Base-by-base conservation (phyloP, 2,797 vertebrate genomes). In the Melanotaenia nigrans region DNA sequence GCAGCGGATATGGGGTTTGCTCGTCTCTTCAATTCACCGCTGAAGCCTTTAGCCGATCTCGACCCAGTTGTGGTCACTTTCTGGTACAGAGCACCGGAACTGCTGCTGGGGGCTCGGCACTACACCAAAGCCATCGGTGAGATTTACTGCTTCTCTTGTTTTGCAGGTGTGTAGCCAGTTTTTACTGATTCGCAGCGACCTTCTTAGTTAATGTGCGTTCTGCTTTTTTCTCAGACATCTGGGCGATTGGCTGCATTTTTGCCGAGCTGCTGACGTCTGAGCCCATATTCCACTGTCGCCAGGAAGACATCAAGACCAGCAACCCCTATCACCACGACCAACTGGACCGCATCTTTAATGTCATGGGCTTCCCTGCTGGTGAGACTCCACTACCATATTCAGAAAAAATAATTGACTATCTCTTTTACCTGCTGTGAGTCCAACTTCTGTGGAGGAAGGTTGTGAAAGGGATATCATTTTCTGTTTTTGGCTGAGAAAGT, bases 121-220 rank as follows among this genome's bases (percentile, higher is more conserved):
- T 99, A 99, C 96, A 99, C 98, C 96, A 99, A 99, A 98, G 98
- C 98, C 95, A 99, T 99, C 84, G 98, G 98, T 99, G 87, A 96
- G 96, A 62, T n/a, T 5, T 36, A 5, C 4, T 58, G 4, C 22
- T 14, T 13, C 36, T n/a, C 9, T 25, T 18, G 4, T 1, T 68
- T 9, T 74, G 10, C 40, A 22, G 8, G 20, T n/a, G 8, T 65
- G 28, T 59, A 47, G 12, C 9, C 42, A 25, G n/a, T 36, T 32
- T 56, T 71, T 13, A 2, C 16, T 22, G 28, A 53, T 61, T 30
- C 42, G 54, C 12, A 56, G 25, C 40, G 56, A 45, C 16, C 8
- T 57, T 18, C 60, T 28, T n/a, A 55, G 13, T 64, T 10, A 2
- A 1, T 24, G 8, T 36, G n/a, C 56, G 18, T 5, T 65, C 70